phyloP scores from a whole-genome alignment of 2,113 vertebrate genomes.

The Orthonyx spaldingii region DNA sequence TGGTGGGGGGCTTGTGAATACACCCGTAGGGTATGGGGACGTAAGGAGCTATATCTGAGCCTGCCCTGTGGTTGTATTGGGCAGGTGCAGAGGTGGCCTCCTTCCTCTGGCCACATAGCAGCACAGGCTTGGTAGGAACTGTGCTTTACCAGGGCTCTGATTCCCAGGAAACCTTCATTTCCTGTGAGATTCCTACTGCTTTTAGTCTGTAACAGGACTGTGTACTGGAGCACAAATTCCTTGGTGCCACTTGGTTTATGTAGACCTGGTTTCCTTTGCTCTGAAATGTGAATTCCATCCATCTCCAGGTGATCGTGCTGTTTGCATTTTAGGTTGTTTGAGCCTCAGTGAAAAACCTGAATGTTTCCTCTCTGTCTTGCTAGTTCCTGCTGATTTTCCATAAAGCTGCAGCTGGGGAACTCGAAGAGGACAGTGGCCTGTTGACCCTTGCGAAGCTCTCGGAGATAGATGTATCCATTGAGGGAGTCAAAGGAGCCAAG shows the following conservation, averaged over 20 bases:
- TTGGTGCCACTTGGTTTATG: not conserved
- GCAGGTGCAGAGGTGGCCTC: not conserved
- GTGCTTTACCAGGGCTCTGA: not conserved
- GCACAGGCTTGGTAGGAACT: not conserved
- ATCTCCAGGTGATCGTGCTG: not conserved
- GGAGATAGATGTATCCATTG: slow-evolving; percentile 88
- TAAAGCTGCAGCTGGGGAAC: slow-evolving; percentile 86
- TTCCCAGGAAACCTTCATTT: not conserved
- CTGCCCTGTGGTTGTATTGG: not conserved
- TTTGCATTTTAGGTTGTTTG: not conserved
- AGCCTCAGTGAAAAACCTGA: not conserved
- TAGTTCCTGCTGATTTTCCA: slow-evolving; percentile 94
- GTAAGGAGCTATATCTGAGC: not conserved
- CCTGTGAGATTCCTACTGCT: not conserved
- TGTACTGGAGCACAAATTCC: not conserved
- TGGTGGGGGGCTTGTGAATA: not conserved
- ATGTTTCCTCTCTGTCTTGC: not conserved
- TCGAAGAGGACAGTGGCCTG: slow-evolving; percentile 90
- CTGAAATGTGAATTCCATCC: not conserved
- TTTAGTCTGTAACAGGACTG: not conserved
- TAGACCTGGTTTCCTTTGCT: not conserved
- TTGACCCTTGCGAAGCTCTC: slow-evolving; percentile 90
- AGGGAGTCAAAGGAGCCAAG: slow-evolving; percentile 92
- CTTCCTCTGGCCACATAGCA: not conserved
- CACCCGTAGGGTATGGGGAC: not conserved